Percentiles rank a stretch among this genome's conserved stretches.
Evolutionary conservation across 2,888 invertebrate genomes (phyloP).

Genomic region (Bruchidius siliquastri): DNA sequence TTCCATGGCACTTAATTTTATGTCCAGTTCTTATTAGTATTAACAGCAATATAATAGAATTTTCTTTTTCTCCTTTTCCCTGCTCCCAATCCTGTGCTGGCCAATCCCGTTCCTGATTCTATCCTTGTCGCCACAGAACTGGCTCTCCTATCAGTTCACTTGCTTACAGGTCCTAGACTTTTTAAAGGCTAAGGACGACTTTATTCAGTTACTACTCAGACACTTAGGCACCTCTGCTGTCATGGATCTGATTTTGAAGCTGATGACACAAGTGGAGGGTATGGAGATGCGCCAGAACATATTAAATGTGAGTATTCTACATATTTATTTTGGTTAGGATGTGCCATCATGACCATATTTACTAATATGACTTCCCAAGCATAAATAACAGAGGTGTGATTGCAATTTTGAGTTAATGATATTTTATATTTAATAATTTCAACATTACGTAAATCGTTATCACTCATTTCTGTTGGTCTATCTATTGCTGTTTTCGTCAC

Average conservation of each 20-base stretch:
- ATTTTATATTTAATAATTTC: no score
- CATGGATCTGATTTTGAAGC: conserved; percentile 84
- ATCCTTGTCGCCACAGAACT: conserved; percentile 59
- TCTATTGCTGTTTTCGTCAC: no score
- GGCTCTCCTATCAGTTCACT: conserved; percentile 88
- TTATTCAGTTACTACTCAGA: conserved; percentile 79
- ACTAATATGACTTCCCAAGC: no score
- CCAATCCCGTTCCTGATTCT: conserved; percentile 4
- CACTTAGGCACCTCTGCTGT: conserved; percentile 93
- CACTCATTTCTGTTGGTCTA: no score
- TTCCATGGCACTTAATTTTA: not conserved
- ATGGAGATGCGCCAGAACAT: conserved; percentile 67
- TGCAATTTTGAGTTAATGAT: no score
- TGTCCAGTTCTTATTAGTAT: not conserved
- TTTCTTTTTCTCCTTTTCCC: conserved; percentile 12
- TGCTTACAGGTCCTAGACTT: conserved; percentile 90
- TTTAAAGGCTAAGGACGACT: conserved; percentile 80
- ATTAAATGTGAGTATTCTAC: conserved; percentile 55
- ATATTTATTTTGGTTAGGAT: not conserved
- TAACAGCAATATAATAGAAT: conserved; percentile 13
- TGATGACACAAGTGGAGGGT: conserved; percentile 78
- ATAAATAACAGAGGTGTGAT: no score
- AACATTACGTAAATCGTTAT: no score
- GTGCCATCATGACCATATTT: not conserved
- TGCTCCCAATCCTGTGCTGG: conserved; percentile 5